Base-by-base conservation (phyloP, 1,140 invertebrate genomes). In the Drosophila lini region DNA sequence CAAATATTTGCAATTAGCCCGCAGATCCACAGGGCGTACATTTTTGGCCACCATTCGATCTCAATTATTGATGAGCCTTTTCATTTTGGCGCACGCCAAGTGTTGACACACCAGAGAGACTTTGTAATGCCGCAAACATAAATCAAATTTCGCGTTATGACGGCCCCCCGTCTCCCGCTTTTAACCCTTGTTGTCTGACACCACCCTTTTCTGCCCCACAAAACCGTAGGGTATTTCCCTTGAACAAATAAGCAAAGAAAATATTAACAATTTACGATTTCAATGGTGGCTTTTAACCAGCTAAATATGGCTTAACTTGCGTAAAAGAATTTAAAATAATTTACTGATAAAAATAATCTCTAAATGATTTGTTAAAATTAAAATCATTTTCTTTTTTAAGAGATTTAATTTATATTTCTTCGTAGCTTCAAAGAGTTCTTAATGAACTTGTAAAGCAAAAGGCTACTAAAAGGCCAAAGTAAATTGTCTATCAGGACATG, bases 1-100 rank as follows among this genome's bases (percentile, higher is more conserved):
- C n/a, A 73, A 73, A 73, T 71, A 73, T 73, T 73, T 73, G 67
- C 65, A 41, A 73, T 71, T 59, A 38, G 65, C 65, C 44, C 11
- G 32, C 53, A 40, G 32, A 22, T 36, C n/a, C 45, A 13, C 25
- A 11, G 28, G 36, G 25, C 55, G 48, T 42, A 13, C 4, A 73
- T 73, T 71, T 71, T 71, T 59, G 69, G 67, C 38, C 61, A 61
- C 31, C 19, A 40, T 13, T 61, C 56, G 31, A 31, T 38, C 42
- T 71, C 36, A 73, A 71, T 73, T 71, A 73, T 73, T 71, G 53
- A 73, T 71, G 55, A 71, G 53, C 15, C 68, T 25, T 48, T 67
- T 53, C 61, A 53, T 55, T 68, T 38, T 68, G 47, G 9, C 31
- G 44, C 16, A 42, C 47, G 34, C 50, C 11, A 47, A 48, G 65